phyloP scores from a whole-genome alignment of 2,113 vertebrate genomes.

The Setophaga petechia region DNA sequence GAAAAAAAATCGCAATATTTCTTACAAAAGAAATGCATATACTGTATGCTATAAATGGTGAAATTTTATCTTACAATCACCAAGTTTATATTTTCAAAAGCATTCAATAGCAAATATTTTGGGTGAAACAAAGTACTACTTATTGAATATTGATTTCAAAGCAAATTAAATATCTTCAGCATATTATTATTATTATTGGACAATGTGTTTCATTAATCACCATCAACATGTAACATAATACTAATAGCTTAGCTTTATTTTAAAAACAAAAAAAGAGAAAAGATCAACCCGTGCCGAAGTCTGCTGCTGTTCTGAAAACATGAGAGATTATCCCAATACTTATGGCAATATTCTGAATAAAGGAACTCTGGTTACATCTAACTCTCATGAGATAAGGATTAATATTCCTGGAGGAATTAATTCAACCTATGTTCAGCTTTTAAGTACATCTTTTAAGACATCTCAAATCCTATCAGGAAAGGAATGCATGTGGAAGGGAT shows the following conservation, averaged over 20 bases:
- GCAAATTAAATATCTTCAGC: neutral
- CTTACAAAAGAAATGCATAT: neutral
- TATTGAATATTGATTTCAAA: slow-evolving; percentile 28
- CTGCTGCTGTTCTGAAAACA: neutral
- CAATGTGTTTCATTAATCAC: neutral
- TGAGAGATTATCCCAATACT: neutral
- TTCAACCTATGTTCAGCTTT: neutral
- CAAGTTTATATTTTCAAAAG: slow-evolving; percentile 5
- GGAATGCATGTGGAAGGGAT: neutral
- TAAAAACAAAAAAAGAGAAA: neutral
- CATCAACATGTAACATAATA: neutral
- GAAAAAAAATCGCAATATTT: neutral
- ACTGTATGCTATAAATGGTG: neutral
- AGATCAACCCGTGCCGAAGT: neutral
- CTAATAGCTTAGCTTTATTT: slow-evolving; percentile 6
- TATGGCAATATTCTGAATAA: neutral
- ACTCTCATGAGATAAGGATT: neutral
- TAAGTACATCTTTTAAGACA: neutral
- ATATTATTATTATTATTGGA: neutral
- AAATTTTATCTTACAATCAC: neutral
- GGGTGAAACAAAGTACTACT: neutral
- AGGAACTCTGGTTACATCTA: neutral
- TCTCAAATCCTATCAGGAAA: neutral
- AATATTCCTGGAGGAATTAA: neutral
- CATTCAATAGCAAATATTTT: neutral